These are phyloP conservation scores for human (Homo sapiens) DNA, from an alignment of 2,113 vertebrate genomes.

Conservation along the genomic window DNA sequence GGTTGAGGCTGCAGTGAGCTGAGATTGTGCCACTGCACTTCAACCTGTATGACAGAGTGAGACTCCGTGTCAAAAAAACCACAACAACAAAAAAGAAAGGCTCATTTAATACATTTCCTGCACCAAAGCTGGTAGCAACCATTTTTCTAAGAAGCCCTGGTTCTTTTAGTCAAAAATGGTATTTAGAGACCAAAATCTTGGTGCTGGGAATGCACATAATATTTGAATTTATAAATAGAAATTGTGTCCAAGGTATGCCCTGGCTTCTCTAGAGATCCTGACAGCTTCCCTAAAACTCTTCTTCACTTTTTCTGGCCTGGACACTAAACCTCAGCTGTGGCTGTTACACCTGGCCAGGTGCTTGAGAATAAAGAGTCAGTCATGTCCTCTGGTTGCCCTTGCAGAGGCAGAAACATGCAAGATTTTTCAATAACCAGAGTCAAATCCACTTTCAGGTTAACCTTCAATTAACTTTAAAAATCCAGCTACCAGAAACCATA, in stretches of 20 bases:
- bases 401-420: neutral
- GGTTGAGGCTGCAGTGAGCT: too few relatives aligned
- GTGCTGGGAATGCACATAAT: neutral
- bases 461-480: conserved; percentile 57
- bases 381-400: neutral
- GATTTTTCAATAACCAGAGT: conserved; percentile 23
- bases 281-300: neutral
- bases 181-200: neutral
- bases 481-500: neutral
- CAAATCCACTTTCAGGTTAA: neutral
- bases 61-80: too few relatives aligned
- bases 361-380: conserved; percentile 2
- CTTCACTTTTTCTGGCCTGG: neutral
- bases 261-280: neutral
- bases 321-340: neutral
- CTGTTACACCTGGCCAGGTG: neutral
- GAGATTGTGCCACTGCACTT: too few relatives aligned
- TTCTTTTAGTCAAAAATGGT: neutral
- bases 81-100: neutral
- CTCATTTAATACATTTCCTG: neutral
- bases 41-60: too few relatives aligned
- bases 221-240: neutral
- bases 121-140: neutral
- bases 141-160: neutral
- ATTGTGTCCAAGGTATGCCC: neutral